phyloP scores from a whole-genome alignment of 2,113 vertebrate species.

The Paradoxurus hermaphroditus region DNA sequence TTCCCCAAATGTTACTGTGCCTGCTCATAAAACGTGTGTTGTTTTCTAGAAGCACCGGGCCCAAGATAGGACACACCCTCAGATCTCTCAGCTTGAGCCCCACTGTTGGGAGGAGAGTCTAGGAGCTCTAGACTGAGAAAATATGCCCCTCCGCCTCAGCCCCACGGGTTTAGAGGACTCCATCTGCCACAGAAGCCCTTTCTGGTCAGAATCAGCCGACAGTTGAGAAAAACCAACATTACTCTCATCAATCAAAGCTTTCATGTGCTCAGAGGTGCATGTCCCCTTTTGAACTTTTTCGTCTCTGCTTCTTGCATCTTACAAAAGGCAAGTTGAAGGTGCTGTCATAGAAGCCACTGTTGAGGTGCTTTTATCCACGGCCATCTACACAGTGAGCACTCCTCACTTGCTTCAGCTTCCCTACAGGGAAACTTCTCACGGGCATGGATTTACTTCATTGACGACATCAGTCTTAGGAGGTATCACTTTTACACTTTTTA shows the following conservation, averaged over 20 bases:
- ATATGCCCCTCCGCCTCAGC: neutral
- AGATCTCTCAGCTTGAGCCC: neutral
- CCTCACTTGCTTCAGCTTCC: neutral
- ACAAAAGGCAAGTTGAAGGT: neutral
- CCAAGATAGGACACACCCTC: rapidly evolving
- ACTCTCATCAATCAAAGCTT: neutral
- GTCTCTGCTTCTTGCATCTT: neutral
- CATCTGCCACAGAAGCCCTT: neutral
- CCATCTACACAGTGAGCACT: neutral
- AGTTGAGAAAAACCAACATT: neutral
- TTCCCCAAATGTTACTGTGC: neutral
- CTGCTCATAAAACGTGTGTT: neutral
- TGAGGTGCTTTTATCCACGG: no score
- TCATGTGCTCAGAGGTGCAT: neutral
- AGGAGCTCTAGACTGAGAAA: neutral
- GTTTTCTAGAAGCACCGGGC: neutral
- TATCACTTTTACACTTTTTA: neutral
- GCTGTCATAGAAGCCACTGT: neutral
- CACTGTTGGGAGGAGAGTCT: neutral
- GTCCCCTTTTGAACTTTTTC: neutral
- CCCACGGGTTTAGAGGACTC: neutral
- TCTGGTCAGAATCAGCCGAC: neutral
- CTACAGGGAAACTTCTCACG: neutral
- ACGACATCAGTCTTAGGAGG: neutral
- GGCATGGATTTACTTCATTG: neutral